A percentile compares a stretch with the other conserved stretches of the same genome.
These are phyloP conservation scores for Dorcus hopei DNA, from an alignment of 2,888 invertebrate genomes.

Conservation along the genomic window DNA sequence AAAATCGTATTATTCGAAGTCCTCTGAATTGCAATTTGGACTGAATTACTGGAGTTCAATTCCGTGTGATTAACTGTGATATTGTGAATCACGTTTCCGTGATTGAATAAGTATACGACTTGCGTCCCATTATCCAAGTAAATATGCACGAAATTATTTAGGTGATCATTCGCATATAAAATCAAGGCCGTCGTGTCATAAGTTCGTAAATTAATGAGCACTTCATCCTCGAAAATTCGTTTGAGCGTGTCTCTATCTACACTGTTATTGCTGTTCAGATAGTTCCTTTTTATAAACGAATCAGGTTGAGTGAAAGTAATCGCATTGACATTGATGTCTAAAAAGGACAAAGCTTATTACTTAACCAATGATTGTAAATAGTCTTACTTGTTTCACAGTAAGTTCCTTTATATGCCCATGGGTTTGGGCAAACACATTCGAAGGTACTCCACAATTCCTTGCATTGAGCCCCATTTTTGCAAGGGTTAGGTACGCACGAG, in stretches of 20 bases:
- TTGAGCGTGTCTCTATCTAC: constrained; percentile 61
- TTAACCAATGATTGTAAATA: not conserved
- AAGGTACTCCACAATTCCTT: constrained; percentile 91
- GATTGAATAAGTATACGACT: constrained; percentile 82
- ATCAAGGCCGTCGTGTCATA: constrained; percentile 79
- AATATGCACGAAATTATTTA: constrained; percentile 89
- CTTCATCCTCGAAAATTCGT: constrained; percentile 73
- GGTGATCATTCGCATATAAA: constrained; percentile 87
- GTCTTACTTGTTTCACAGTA: constrained; percentile 83
- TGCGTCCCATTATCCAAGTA: constrained; percentile 76
- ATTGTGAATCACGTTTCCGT: constrained; percentile 74
- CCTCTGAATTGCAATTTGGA: constrained; percentile 83
- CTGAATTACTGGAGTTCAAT: constrained; percentile 77
- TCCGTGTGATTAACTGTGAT: constrained; percentile 72
- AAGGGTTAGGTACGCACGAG: constrained; percentile 91
- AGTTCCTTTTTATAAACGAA: constrained; percentile 78
- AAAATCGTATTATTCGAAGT: constrained; percentile 69
- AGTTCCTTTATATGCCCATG: constrained; percentile 87
- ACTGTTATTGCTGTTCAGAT: constrained; percentile 54
- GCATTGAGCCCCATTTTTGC: constrained; percentile 86
- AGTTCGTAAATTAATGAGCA: constrained; percentile 86
- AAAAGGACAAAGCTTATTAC: constrained; percentile 26
- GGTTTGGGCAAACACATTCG: constrained; percentile 87
- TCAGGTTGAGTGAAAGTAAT: constrained; percentile 81
- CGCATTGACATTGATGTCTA: constrained; percentile 88